These are phyloP conservation scores for Lasioglossum pauxillum DNA, from an alignment of 2,888 invertebrate genomes.

Conservation along the genomic window DNA sequence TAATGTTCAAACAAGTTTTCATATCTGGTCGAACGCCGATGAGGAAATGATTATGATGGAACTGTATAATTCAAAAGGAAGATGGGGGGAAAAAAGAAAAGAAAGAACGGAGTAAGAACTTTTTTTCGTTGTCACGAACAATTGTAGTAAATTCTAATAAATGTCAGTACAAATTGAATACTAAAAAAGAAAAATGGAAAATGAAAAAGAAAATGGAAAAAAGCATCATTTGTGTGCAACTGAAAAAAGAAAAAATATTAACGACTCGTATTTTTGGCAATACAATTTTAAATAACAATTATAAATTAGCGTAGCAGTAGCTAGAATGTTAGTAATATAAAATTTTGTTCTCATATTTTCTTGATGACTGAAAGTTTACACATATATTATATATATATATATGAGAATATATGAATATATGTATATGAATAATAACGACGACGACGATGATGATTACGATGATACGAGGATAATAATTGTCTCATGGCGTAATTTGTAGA, in stretches of 20 bases:
- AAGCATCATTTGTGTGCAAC: conserved; percentile 69
- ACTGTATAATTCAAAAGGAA: conserved; percentile 6
- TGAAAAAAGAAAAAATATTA: conserved; percentile 59
- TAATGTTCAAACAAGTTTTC: conserved; percentile 46
- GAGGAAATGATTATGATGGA: conserved; percentile 43
- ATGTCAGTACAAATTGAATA: conserved; percentile 83
- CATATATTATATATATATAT: conserved; percentile 25
- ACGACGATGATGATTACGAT: conserved; percentile 64
- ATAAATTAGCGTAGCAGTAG: conserved; percentile 69
- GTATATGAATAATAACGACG: conserved; percentile 67
- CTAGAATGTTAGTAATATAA: conserved; percentile 70
- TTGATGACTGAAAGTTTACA: conserved; percentile 82
- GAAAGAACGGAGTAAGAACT: conserved; percentile 55
- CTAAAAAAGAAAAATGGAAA: conserved; percentile 55
- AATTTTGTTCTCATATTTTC: conserved; percentile 80
- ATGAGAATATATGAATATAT: conserved; percentile 39
- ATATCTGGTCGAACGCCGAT: conserved; percentile 61
- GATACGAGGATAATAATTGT: conserved; percentile 73
- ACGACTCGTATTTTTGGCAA: conserved; percentile 82
- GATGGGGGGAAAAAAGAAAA: not conserved
- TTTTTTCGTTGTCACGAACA: conserved; percentile 52
- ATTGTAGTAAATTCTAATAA: conserved; percentile 81
- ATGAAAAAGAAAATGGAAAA: conserved; percentile 37
- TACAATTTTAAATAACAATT: conserved; percentile 74
- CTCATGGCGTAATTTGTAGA: conserved; percentile 79